phyloP scores from a whole-genome alignment of 2,888 invertebrate species.

The Hoplodrina ambigua region DNA sequence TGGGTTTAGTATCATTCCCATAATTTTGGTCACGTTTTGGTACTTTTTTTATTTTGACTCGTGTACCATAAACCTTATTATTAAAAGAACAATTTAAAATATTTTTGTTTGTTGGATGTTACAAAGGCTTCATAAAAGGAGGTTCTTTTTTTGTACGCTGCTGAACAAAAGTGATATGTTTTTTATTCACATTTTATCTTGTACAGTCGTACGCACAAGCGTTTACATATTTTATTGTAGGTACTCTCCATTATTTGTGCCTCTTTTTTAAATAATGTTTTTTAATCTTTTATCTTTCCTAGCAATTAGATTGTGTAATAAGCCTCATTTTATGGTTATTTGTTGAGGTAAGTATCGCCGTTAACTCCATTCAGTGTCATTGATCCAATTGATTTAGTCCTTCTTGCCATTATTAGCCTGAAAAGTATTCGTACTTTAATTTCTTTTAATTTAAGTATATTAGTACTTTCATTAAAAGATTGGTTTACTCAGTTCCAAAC shows the following conservation, averaged over 20 bases:
- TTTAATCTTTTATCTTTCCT: slow-evolving; percentile 14
- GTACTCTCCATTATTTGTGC: not conserved
- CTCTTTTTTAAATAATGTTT: slow-evolving; percentile 5
- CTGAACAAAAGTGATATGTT: not conserved
- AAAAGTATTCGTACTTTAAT: slow-evolving; percentile 80
- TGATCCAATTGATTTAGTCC: slow-evolving; percentile 80
- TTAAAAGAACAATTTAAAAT: slow-evolving; percentile 1
- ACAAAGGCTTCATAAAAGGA: slow-evolving; percentile 12
- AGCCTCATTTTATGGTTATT: slow-evolving; percentile 66
- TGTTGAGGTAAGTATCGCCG: slow-evolving; percentile 71
- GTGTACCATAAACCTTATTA: slow-evolving; percentile 1
- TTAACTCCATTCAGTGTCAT: slow-evolving; percentile 73
- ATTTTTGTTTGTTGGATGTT: slow-evolving; percentile 10
- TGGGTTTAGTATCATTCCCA: slow-evolving; percentile 36
- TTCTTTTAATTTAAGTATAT: slow-evolving; percentile 67
- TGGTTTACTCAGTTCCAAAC: slow-evolving; percentile 63
- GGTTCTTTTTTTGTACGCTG: not conserved
- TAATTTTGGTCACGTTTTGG: not conserved
- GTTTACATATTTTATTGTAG: slow-evolving; percentile 1
- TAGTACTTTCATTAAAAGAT: slow-evolving; percentile 47
- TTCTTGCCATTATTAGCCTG: slow-evolving; percentile 86
- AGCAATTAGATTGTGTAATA: slow-evolving; percentile 59
- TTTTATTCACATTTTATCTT: not conserved
- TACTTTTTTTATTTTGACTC: not conserved
- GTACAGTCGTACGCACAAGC: slow-evolving; percentile 26